A percentile compares a stretch with the other conserved stretches of the same genome.
Conservation (phyloP, 2,888 invertebrate genomes). For the Palloptera scutellata region DNA sequence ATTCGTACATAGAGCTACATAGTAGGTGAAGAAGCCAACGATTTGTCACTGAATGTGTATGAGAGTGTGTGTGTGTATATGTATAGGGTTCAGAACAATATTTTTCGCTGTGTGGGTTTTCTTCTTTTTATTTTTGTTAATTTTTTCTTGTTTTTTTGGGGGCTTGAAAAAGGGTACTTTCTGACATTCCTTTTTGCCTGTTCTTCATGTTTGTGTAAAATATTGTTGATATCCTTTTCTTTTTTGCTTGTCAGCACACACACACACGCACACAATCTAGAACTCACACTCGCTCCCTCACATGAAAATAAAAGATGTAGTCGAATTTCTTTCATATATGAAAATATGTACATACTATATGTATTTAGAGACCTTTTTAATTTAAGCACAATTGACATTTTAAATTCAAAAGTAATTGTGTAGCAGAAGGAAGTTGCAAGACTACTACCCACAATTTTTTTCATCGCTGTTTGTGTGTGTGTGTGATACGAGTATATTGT, state of each 20-base stretch:
- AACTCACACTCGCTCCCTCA: not conserved
- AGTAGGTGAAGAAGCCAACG: constrained; percentile 9
- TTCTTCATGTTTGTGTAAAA: no score
- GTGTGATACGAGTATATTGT: no score
- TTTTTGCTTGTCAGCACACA: not conserved
- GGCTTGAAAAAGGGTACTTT: no score
- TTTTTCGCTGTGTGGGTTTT: constrained; percentile 17
- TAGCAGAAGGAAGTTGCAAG: constrained; percentile 11
- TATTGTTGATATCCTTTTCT: no score
- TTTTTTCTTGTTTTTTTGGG: constrained; percentile 21
- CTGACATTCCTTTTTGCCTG: no score
- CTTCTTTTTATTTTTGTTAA: constrained; percentile 25
- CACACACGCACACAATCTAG: not conserved
- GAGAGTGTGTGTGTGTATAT: not conserved
- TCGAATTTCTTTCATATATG: constrained; percentile 31
- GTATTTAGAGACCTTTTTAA: constrained; percentile 28
- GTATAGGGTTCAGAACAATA: not conserved
- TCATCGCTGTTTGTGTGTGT: not conserved
- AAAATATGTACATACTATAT: no score
- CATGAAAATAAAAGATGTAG: constrained; percentile 29
- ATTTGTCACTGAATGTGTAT: not conserved
- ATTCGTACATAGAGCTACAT: not conserved
- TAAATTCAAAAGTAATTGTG: constrained; percentile 26
- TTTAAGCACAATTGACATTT: constrained; percentile 5
- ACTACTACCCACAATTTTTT: no score